Base-by-base conservation (phyloP, 2,113 vertebrate species). In the Microcebus murinus region DNA sequence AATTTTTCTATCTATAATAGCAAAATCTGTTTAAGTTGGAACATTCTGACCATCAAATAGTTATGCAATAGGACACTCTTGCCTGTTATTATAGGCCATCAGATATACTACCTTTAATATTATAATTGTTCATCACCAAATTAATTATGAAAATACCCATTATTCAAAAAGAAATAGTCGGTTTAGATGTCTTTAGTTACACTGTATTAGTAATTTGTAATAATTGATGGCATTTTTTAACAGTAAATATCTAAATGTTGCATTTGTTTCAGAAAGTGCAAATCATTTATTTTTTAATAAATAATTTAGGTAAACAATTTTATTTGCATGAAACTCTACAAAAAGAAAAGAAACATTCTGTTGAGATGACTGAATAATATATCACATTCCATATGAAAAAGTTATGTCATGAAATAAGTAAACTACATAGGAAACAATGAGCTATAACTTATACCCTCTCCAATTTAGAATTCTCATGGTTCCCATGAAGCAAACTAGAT, bases 361-460 rank as follows among this genome's bases (percentile, higher is more conserved):
- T 68, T 71, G 14, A 93, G 27, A 52, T 84, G 7, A 61, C 20
- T 50, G 25, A 91, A 71, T 68, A 70, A 85, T 45, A 90, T 70
- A 90, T 83, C 13, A 87, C 15, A 71, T 91, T 57, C 73, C 29
- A 42, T 65, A 52, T 91, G 21, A 50, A 93, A 70, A 79, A 42
- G 17, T 67, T 80, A 34, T 34, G 18, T 20, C 77, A 9, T 73
- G 13, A 88, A 92, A 85, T 93, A 84, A 93, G 50, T 45, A 83
- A 84, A 73, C 90, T 61, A 94, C 84, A 81, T 73, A 86, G 29
- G 17, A 96, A 96, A 89, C 48, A 91, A 89, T 73, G 89, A 81
- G 13, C 27, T 86, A 25, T 84, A 70, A 77, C 29, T 95, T 68
- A 85, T 73, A 74, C 42, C 85, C 29, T 84, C 63, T 96, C 13